Evolutionary conservation across 2,888 invertebrate species (phyloP).

Genomic region (Oscheius sp.): DNA sequence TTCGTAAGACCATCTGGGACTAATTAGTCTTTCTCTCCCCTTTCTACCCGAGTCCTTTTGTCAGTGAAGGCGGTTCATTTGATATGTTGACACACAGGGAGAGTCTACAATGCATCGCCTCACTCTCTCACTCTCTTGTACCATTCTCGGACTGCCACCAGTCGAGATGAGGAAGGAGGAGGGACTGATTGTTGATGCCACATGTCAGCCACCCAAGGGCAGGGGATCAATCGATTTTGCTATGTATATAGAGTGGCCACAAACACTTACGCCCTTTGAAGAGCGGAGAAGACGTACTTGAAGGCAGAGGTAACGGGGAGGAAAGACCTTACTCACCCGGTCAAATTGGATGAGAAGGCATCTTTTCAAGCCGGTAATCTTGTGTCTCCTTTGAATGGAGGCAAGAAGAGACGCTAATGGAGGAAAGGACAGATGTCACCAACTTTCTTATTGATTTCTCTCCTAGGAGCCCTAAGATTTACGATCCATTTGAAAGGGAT

Average conservation of each 20-base stretch:
- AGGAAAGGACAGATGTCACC: background rate
- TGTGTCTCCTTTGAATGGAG: conserved; percentile 15
- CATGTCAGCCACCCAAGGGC: background rate
- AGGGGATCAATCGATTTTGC: conserved; percentile 9
- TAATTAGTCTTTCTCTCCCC: background rate
- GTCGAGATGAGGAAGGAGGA: conserved; percentile 4
- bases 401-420: background rate
- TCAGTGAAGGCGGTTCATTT: conserved; percentile 24
- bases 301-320: background rate
- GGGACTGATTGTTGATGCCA: conserved; percentile 17
- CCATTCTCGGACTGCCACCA: conserved; percentile 28
- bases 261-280: conserved; percentile 19
- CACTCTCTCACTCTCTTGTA: conserved; percentile 24
- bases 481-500: too few species aligned
- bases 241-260: conserved; percentile 19
- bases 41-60: conserved; percentile 15
- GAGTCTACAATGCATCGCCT: conserved; percentile 23
- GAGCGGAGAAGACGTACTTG: background rate
- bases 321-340: background rate
- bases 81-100: conserved; percentile 29
- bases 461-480: too few species aligned
- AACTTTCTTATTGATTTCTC: too few species aligned
- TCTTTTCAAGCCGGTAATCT: conserved; percentile 24
- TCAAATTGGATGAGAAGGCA: conserved; percentile 28
- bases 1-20: too few species aligned